Conservation (phyloP, 2,797 vertebrate genomes). For the Meriones psammophilus region DNA sequence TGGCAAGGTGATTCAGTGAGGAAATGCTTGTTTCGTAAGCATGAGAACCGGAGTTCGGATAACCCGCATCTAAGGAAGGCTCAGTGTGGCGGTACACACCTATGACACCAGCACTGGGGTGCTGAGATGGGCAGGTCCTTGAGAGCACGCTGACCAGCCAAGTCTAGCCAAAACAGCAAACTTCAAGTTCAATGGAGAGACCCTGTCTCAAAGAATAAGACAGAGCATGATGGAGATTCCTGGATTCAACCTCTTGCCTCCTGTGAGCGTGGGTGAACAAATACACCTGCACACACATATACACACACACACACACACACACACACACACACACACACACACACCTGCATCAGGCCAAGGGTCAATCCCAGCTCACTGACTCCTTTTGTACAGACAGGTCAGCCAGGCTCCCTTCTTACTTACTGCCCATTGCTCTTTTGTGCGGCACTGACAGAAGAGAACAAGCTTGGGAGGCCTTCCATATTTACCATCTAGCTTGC, state of each 20-base stretch:
- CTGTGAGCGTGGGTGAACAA: neutral
- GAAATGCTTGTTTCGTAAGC: neutral
- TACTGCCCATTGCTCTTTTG: neutral
- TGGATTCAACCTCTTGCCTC: neutral
- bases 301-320: neutral
- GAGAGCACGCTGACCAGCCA: neutral
- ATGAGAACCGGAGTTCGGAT: neutral
- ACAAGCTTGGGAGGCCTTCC: neutral
- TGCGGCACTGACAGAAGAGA: neutral
- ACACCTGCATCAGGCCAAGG: neutral
- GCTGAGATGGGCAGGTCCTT: neutral
- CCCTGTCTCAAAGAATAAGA: neutral
- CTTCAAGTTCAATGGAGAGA: neutral
- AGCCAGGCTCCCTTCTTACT: neutral
- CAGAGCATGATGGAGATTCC: neutral
- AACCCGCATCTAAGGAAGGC: neutral
- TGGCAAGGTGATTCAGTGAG: neutral
- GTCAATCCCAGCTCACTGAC: neutral
- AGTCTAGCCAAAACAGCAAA: neutral
- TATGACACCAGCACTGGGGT: too few species aligned
- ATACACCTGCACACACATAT: neutral
- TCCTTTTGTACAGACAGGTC: neutral
- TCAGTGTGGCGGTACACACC: neutral
- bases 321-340: neutral
- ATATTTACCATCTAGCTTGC: neutral